Conservation (phyloP, 2,888 invertebrate species). For the Rotaria macrura region DNA sequence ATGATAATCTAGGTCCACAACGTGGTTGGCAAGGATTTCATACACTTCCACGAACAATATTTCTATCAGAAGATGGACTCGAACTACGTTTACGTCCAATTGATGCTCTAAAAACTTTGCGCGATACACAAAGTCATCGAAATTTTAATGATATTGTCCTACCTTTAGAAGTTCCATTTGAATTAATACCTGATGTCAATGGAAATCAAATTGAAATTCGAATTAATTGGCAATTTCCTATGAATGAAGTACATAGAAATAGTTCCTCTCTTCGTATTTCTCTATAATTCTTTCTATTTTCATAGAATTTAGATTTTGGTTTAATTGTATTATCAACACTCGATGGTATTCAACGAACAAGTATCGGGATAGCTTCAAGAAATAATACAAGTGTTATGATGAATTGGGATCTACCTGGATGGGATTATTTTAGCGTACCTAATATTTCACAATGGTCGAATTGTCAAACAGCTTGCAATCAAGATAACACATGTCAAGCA, state of each 20-base stretch:
- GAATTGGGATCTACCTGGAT: neutral
- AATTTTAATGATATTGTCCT: neutral
- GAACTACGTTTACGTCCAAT: conserved; percentile 2
- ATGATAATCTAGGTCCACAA: neutral
- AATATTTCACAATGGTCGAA: neutral
- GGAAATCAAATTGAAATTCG: neutral
- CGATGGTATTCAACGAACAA: neutral
- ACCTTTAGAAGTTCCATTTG: neutral
- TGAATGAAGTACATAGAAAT: neutral
- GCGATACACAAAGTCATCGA: neutral
- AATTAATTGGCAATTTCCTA: conserved; percentile 15
- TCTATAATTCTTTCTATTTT: neutral
- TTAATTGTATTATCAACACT: neutral
- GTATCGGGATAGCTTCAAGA: neutral
- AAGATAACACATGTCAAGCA: neutral
- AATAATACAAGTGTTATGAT: neutral
- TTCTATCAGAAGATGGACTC: neutral
- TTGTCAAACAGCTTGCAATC: neutral
- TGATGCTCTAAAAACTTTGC: neutral
- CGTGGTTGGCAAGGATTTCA: conserved; percentile 16
- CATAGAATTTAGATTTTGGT: conserved; percentile 18
- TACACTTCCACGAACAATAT: neutral
- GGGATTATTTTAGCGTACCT: conserved; percentile 18
- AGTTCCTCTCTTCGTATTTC: too few relatives aligned
- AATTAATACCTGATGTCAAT: neutral